Percentiles rank a stretch among this genome's conserved stretches.
Evolutionary conservation across 2,113 vertebrate species (phyloP).

Genomic region (Parus major): DNA sequence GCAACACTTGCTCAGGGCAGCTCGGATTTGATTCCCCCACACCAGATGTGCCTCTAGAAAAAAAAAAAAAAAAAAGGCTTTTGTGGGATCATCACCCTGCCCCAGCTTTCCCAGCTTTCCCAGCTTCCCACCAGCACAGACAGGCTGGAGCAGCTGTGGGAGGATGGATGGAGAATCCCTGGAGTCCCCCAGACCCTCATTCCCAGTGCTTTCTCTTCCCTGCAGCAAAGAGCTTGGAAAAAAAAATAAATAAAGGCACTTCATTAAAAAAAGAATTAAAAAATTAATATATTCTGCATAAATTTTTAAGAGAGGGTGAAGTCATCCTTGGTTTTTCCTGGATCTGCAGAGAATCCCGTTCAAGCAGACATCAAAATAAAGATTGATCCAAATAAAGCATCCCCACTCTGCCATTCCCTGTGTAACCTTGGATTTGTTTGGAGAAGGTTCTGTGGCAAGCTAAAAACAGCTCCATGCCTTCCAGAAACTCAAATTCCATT

Average conservation of each 20-base stretch:
- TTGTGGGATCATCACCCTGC: not conserved
- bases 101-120: not conserved
- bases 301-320: not conserved
- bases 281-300: not conserved
- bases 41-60: not conserved
- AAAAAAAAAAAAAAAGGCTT: not conserved
- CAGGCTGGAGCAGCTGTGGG: not conserved
- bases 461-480: not conserved
- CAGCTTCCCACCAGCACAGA: not conserved
- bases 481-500: constrained; percentile 25
- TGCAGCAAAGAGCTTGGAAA: not conserved
- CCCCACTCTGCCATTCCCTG: not conserved
- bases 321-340: not conserved
- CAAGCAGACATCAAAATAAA: not conserved
- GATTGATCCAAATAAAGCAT: not conserved
- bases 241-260: not conserved
- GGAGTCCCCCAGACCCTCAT: not conserved
- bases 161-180: not conserved
- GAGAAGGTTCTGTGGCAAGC: not conserved
- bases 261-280: not conserved
- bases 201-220: not conserved
- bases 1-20: not conserved
- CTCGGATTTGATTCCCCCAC: not conserved
- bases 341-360: not conserved
- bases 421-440: not conserved